phyloP scores from a whole-genome alignment of 2,797 vertebrate species.

The Peromyscus nudipes region DNA sequence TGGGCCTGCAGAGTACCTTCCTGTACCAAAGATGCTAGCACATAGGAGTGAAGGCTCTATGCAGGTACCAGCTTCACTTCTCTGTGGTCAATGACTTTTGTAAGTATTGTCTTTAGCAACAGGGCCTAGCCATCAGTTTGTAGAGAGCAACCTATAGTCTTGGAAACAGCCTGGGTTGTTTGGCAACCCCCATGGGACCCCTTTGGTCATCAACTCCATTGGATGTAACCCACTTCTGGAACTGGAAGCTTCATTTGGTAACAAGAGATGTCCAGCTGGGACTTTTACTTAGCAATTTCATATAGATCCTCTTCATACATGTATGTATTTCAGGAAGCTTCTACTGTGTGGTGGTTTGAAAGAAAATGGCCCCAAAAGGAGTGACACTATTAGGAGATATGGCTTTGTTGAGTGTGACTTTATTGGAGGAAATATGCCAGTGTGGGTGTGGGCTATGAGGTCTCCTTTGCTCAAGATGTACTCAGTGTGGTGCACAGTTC shows the following conservation, averaged over 20 bases:
- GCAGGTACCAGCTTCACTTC: background rate
- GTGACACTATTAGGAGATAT: too few relatives aligned
- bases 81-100: background rate
- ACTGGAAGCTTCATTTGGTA: background rate
- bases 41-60: background rate
- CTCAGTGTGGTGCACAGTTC: too few relatives aligned
- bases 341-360: background rate
- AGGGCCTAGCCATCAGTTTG: background rate
- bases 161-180: background rate
- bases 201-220: background rate
- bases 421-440: too few relatives aligned
- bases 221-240: background rate
- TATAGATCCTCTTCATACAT: background rate
- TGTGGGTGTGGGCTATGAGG: too few relatives aligned
- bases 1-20: background rate
- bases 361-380: too few relatives aligned
- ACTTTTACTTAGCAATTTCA: background rate
- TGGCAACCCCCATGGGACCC: background rate
- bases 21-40: background rate
- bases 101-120: background rate
- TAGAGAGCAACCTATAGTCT: background rate
- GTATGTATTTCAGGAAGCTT: background rate
- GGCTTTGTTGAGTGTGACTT: too few relatives aligned
- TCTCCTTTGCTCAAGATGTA: too few relatives aligned
- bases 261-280: background rate